A percentile compares a stretch with the other conserved stretches of the same genome.
Conservation (phyloP, 1,140 invertebrate genomes). For the Linepithema humile region DNA sequence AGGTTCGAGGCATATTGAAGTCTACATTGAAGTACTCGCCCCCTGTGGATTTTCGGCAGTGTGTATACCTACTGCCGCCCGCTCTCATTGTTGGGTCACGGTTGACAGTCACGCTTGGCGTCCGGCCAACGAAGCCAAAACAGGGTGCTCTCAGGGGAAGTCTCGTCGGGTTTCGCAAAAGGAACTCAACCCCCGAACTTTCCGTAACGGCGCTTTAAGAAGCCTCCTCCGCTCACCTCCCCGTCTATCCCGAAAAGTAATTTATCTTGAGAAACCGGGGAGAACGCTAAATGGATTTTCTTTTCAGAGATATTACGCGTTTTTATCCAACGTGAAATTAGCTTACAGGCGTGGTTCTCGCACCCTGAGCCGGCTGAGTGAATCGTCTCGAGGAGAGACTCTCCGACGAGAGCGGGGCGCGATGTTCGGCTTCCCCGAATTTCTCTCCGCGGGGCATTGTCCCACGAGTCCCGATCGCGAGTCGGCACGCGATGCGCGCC, state of each 20-base stretch:
- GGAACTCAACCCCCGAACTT: conserved; percentile 65
- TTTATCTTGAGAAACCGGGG: conserved; percentile 75
- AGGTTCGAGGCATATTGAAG: conserved; percentile 24
- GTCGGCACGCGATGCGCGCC: conserved; percentile 34
- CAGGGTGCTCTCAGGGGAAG: conserved; percentile 59
- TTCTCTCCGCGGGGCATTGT: conserved; percentile 7
- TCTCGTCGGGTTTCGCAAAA: conserved; percentile 55
- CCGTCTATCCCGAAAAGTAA: conserved; percentile 69
- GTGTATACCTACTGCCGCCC: conserved; percentile 11
- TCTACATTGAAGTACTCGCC: conserved; percentile 28
- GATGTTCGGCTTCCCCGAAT: neutral
- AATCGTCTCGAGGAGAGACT: conserved; percentile 49
- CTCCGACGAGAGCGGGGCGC: neutral
- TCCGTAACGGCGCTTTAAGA: conserved; percentile 72
- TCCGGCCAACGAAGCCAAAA: conserved; percentile 56
- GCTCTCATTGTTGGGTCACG: conserved; percentile 72
- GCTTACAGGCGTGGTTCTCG: conserved; percentile 61
- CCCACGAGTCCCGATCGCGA: conserved; percentile 28
- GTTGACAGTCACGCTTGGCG: conserved; percentile 70
- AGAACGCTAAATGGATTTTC: conserved; percentile 75
- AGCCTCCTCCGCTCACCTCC: conserved; percentile 61
- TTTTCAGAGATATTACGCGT: conserved; percentile 69
- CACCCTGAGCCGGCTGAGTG: conserved; percentile 18
- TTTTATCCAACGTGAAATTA: conserved; percentile 77
- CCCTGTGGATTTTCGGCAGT: conserved; percentile 38